These are phyloP conservation scores for Acridotheres tristis DNA, from an alignment of 2,797 vertebrate genomes.

Conservation along the genomic window DNA sequence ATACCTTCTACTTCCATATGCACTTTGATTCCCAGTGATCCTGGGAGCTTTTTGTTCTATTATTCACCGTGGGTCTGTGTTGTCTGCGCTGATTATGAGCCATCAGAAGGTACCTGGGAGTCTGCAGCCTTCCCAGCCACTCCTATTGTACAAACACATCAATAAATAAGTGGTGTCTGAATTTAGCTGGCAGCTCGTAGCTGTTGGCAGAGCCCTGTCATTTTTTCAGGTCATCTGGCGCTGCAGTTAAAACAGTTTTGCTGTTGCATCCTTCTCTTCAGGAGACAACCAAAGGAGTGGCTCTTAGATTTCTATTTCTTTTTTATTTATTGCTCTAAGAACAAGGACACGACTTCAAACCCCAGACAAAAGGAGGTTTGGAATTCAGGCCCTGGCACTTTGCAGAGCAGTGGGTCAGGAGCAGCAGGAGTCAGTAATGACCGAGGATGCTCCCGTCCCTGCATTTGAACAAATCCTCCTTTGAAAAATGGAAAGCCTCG, in stretches of 20 bases:
- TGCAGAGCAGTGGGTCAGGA: not conserved
- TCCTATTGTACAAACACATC: conserved; percentile 62
- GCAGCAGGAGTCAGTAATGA: not conserved
- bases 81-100: conserved; percentile 63
- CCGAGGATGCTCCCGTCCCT: not conserved
- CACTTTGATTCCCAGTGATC: conserved; percentile 52
- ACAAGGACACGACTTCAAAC: not conserved
- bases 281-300: not conserved
- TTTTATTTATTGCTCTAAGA: not conserved
- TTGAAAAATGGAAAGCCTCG: not conserved
- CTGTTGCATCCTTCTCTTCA: conserved; percentile 40
- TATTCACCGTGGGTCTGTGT: conserved; percentile 62
- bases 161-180: conserved; percentile 61
- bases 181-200: not conserved
- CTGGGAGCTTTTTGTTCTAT: conserved; percentile 71
- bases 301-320: not conserved
- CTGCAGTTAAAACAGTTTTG: conserved; percentile 1
- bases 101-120: conserved; percentile 48
- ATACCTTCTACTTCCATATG: not conserved
- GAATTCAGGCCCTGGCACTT: fast-evolving
- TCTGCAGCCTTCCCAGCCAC: conserved; percentile 45
- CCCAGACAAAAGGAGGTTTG: not conserved
- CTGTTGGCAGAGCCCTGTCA: conserved; percentile 21
- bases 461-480: not conserved
- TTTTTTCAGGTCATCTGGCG: conserved; percentile 54